Conservation (phyloP, 2,797 vertebrate genomes). For the Bovichtus diacanthus region DNA sequence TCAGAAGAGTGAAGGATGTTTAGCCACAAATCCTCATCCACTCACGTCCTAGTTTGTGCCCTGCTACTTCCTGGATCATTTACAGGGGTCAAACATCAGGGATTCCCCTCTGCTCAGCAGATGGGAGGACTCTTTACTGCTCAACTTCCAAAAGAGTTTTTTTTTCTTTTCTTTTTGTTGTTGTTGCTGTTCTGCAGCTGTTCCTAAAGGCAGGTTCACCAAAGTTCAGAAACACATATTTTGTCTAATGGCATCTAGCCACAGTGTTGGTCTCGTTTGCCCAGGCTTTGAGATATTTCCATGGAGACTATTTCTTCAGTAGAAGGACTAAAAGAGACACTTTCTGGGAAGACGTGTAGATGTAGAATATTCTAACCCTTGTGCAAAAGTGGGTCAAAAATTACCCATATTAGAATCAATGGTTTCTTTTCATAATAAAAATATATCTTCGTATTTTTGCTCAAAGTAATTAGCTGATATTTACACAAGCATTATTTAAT, state of each 20-base stretch:
- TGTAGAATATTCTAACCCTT: too few species aligned
- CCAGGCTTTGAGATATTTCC: not conserved
- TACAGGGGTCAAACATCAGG: slow-evolving; percentile 18
- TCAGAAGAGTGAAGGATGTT: slow-evolving; percentile 10
- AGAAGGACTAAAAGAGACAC: not conserved
- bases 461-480: not conserved
- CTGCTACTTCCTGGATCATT: slow-evolving; percentile 1
- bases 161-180: not conserved
- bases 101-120: slow-evolving; percentile 22
- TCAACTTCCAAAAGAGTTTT: not conserved
- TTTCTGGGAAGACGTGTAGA: too few species aligned
- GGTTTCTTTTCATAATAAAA: not conserved
- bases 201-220: not conserved
- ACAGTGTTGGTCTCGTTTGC: not conserved
- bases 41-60: not conserved
- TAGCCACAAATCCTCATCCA: not conserved
- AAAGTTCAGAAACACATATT: not conserved
- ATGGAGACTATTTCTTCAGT: not conserved
- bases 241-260: not conserved
- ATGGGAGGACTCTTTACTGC: not conserved
- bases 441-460: not conserved
- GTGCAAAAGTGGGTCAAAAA: too few species aligned
- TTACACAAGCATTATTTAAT: too few species aligned
- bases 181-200: not conserved
- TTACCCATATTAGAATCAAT: too few species aligned